phyloP scores from a whole-genome alignment of 2,797 vertebrate genomes.

The Odontamblyopus rebecca region DNA sequence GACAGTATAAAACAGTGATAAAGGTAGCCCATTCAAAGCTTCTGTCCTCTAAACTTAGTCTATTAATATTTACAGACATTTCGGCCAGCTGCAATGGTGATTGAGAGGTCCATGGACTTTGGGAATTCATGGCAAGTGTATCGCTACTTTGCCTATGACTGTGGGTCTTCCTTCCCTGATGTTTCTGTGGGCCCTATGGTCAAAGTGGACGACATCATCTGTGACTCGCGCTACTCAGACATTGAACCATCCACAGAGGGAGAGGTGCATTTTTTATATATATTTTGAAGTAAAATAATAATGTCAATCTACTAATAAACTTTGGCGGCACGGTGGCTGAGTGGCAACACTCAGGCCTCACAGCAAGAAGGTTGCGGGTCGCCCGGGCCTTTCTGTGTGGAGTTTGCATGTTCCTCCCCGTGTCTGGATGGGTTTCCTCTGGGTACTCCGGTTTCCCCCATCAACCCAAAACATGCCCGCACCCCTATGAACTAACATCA shows the following conservation, averaged over 20 bases:
- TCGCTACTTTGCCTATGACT: conserved; percentile 92
- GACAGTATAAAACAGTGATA: neutral
- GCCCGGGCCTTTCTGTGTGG: no score
- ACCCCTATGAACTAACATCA: no score
- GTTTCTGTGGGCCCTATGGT: conserved; percentile 83
- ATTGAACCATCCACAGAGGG: conserved; percentile 94
- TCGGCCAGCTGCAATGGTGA: conserved; percentile 94
- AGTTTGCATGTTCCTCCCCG: no score
- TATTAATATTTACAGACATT: conserved; percentile 81
- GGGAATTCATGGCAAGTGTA: conserved; percentile 91
- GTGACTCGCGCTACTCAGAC: conserved; percentile 92
- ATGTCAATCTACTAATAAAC: neutral
- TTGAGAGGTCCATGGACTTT: conserved; percentile 95
- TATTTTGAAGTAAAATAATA: neutral
- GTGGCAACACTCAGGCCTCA: no score
- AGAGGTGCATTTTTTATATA: conserved; percentile 77
- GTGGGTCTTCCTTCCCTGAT: conserved; percentile 84
- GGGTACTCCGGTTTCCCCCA: no score
- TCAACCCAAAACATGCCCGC: no score
- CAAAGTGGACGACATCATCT: conserved; percentile 93
- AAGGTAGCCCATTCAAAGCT: neutral
- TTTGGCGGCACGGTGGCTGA: no score
- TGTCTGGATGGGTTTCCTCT: no score
- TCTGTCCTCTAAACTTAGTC: neutral
- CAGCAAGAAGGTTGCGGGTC: no score